A percentile compares a stretch with the other conserved stretches of the same genome.
phyloP scores from a whole-genome alignment of 2,888 invertebrate genomes.

The Drosophila infuscata region DNA sequence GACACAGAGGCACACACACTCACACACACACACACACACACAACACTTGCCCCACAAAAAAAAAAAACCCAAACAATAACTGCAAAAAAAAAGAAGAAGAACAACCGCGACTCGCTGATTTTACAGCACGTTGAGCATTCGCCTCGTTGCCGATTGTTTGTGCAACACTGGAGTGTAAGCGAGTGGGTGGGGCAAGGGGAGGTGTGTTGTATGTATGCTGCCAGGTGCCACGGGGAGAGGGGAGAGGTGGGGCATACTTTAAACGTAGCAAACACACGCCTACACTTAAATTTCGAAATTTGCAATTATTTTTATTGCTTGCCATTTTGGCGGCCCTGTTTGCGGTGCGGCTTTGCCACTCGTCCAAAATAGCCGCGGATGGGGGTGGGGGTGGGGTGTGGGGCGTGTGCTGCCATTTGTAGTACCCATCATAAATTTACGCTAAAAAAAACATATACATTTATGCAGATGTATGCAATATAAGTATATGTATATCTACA shows the following conservation, averaged over 20 bases:
- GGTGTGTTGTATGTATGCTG: not conserved
- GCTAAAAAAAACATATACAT: constrained; percentile 30
- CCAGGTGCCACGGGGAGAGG: not conserved
- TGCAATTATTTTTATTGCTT: constrained; percentile 80
- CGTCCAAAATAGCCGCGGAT: constrained; percentile 15
- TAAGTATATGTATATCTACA: constrained; percentile 8
- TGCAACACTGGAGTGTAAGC: constrained; percentile 19
- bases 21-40: constrained; percentile 19
- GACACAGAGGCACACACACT: constrained; percentile 41
- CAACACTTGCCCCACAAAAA: constrained; percentile 11
- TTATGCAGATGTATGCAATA: constrained; percentile 5
- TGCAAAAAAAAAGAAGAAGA: constrained; percentile 25
- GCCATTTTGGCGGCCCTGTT: constrained; percentile 68
- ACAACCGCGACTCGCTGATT: constrained; percentile 74
- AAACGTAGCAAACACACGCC: constrained; percentile 68
- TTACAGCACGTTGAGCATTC: constrained; percentile 75
- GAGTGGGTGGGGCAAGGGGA: not conserved
- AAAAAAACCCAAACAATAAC: not conserved
- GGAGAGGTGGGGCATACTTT: constrained; percentile 55
- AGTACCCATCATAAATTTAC: constrained; percentile 70
- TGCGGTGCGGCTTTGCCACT: constrained; percentile 54
- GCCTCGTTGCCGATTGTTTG: constrained; percentile 75
- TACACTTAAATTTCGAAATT: constrained; percentile 80
- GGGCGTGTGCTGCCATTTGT: constrained; percentile 10
- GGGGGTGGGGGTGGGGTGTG: not conserved